These are phyloP conservation scores for Orycteropus afer DNA, from an alignment of 2,113 vertebrate genomes.

Conservation along the genomic window DNA sequence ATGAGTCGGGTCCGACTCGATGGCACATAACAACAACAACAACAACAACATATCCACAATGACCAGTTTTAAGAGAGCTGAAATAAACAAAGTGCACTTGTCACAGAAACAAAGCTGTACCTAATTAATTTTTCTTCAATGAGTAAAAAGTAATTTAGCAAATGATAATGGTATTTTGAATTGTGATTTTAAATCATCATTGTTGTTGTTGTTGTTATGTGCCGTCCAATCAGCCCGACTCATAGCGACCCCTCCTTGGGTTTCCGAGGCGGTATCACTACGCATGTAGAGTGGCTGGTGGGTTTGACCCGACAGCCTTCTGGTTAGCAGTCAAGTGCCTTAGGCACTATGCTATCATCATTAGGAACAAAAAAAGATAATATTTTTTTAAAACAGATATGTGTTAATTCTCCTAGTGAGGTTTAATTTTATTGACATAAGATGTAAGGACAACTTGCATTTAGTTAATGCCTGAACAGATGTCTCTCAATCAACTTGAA, in stretches of 20 bases:
- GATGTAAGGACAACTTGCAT: not conserved
- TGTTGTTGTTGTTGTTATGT: too few species aligned
- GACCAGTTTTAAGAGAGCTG: not conserved
- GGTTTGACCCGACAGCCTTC: too few species aligned
- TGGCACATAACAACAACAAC: too few species aligned
- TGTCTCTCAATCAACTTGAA: not conserved
- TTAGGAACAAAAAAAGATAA: not conserved
- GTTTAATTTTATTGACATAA: constrained; percentile 25
- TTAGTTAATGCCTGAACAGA: not conserved
- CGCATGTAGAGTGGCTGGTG: too few species aligned
- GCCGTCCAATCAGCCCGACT: too few species aligned
- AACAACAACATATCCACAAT: not conserved
- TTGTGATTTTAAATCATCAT: too few species aligned
- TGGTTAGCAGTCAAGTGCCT: too few species aligned
- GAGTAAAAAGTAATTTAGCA: constrained; percentile 17
- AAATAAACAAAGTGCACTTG: not conserved
- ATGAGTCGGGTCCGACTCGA: too few species aligned
- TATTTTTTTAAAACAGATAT: not conserved
- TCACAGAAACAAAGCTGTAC: not conserved
- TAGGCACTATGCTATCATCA: not conserved
- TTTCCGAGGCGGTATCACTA: too few species aligned
- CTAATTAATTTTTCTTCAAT: not conserved
- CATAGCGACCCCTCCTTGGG: too few species aligned
- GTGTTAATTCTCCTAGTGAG: not conserved
- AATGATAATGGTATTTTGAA: not conserved